Evolutionary conservation across 2,797 vertebrate genomes (phyloP).

Genomic region (Lagorchestes hirsutus): DNA sequence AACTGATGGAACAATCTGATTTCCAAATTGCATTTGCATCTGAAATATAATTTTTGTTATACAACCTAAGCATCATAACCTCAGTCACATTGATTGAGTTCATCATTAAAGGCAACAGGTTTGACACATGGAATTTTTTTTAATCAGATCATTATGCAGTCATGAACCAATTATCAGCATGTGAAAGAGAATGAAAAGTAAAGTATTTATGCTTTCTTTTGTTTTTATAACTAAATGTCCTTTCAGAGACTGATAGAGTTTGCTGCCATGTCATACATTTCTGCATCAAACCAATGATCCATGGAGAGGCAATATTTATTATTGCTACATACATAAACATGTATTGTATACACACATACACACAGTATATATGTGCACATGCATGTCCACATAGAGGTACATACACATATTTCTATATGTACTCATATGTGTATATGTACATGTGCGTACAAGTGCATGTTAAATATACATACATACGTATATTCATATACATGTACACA

Average conservation of each 20-base stretch:
- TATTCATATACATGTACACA: not conserved
- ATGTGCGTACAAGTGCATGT: not conserved
- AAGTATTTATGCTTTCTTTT: slow-evolving; percentile 46
- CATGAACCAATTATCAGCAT: slow-evolving; percentile 63
- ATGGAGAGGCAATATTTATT: not conserved
- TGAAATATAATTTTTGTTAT: slow-evolving; percentile 43
- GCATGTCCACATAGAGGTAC: not conserved
- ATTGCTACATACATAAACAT: no score
- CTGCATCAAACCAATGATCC: not conserved
- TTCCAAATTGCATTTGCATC: slow-evolving; percentile 68
- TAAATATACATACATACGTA: not conserved
- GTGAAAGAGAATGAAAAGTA: slow-evolving; percentile 61
- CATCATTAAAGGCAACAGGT: slow-evolving; percentile 64
- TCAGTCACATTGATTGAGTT: slow-evolving; percentile 53
- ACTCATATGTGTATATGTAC: not conserved
- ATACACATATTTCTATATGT: not conserved
- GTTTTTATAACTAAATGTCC: slow-evolving; percentile 70
- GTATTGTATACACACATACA: no score
- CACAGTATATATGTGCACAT: not conserved
- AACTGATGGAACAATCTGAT: slow-evolving; percentile 63
- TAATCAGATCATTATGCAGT: slow-evolving; percentile 49
- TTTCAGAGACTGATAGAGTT: not conserved
- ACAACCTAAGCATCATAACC: slow-evolving; percentile 55
- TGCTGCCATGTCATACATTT: not conserved
- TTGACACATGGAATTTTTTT: slow-evolving; percentile 60